Evolutionary conservation across 37 sponge, comb jelly and placozoan genomes (phyloP).

Genomic region (Hormiphora californensis): DNA sequence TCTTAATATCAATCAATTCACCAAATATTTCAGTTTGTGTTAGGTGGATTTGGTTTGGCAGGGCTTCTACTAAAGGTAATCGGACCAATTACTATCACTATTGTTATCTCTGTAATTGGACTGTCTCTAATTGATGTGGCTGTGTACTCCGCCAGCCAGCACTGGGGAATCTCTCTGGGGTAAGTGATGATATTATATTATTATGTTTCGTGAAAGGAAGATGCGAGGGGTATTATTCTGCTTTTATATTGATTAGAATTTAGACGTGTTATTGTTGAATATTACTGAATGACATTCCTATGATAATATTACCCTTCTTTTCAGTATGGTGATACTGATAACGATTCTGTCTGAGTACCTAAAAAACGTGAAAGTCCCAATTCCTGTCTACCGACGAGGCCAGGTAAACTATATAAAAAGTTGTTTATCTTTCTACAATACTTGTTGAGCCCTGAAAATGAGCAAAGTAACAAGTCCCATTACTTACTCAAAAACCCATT

Average conservation of each 20-base stretch:
- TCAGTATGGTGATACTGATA: constrained; percentile 36
- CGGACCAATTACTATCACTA: constrained; percentile 54
- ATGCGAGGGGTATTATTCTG: too few species aligned
- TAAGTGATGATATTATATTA: neutral
- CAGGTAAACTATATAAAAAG: neutral
- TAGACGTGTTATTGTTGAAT: too few species aligned
- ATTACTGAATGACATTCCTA: too few species aligned
- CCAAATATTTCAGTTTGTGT: constrained; percentile 35
- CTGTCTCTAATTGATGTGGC: constrained; percentile 7
- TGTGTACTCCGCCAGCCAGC: neutral
- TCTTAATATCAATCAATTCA: too few species aligned
- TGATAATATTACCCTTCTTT: neutral
- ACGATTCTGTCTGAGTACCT: constrained; percentile 39
- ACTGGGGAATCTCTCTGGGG: constrained; percentile 23
- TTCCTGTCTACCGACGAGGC: neutral
- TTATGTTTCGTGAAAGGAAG: neutral
- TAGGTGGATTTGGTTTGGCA: constrained; percentile 24
- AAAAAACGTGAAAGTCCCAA: constrained; percentile 37
- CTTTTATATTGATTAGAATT: too few species aligned
- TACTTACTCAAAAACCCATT: too few species aligned
- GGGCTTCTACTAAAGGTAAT: constrained; percentile 29
- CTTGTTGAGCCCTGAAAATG: too few species aligned
- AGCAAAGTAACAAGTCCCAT: too few species aligned
- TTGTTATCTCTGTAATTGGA: constrained; percentile 38
- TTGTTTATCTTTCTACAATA: too few species aligned